phyloP scores from a whole-genome alignment of 2,797 vertebrate genomes.

The Anabacerthia variegaticeps region DNA sequence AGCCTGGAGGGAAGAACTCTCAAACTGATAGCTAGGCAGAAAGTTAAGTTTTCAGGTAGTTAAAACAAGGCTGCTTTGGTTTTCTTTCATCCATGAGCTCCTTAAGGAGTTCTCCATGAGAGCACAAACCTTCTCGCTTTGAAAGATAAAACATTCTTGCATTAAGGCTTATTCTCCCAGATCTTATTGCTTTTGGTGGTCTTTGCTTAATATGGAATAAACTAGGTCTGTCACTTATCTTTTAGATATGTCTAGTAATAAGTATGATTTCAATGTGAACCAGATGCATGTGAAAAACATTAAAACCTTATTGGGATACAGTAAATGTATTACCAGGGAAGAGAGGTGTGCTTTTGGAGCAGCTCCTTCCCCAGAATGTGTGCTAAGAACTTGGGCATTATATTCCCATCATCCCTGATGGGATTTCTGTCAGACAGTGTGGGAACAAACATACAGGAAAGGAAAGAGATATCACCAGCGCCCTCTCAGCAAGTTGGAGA shows the following conservation, averaged over 20 bases:
- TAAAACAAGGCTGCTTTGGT: constrained; percentile 28
- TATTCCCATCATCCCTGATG: background rate
- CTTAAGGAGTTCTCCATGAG: constrained; percentile 8
- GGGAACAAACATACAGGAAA: background rate
- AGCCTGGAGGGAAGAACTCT: constrained; percentile 36
- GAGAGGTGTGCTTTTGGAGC: background rate
- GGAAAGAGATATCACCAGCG: background rate
- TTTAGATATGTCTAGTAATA: background rate
- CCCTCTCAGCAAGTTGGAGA: background rate
- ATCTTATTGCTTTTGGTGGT: background rate
- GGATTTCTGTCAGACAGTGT: background rate
- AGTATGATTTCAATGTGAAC: background rate
- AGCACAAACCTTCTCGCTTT: background rate
- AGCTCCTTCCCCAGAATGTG: background rate
- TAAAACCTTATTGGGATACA: background rate
- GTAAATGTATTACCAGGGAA: background rate
- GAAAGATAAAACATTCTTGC: background rate
- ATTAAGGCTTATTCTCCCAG: background rate
- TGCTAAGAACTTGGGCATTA: background rate
- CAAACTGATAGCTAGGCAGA: background rate
- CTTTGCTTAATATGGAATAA: background rate
- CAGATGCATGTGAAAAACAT: background rate
- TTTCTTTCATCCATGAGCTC: constrained; percentile 30
- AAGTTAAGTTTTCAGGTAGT: constrained; percentile 1
- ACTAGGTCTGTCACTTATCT: background rate